Evolutionary conservation across 2,113 vertebrate species (phyloP), one percentile per base, ranked within the genome.

Genomic region (Apistogramma diplotaenia): DNA sequence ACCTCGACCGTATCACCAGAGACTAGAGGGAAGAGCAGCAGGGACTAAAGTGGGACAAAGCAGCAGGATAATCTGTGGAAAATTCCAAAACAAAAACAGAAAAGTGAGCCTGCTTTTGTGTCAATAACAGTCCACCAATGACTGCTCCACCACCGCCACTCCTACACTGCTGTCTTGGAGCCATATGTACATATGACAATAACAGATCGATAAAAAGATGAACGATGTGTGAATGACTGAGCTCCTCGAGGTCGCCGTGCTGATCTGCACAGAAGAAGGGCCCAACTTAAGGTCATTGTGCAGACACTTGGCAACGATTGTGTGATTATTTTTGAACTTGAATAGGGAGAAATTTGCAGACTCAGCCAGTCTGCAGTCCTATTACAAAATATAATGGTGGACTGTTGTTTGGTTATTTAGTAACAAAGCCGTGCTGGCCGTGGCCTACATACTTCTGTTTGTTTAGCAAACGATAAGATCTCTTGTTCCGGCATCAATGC

Each of bases 371-470:
- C 61, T 25, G 74, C 21, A 13, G 54, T 58, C 54, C 71, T 79
- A 59, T 86, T 84, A 62, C 65, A 65, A 59, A 37, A 46, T 29
- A 89, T 67, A 84, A 90, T 85, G 56, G 71, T 13, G 59, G 61
- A 3, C 56, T 87, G 81, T 83, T 74, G 76, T 49, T 62, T 1
- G 57, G 75, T 88, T 85, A 85, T 72, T 87, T 57, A 88, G 61
- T 83, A 51, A 85, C 89, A 81, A 61, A 56, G 81, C 2, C 3
- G 8, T 0, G 40, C 76, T 23, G 73, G 58, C 86, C 85, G 6
- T 89, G 91, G 77, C 89, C 88, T 75, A 90, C 78, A 86, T 92
- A 80, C 9, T 55, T 79, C 21, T 89, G 85, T 85, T 86, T 86
- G 85, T 87, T 87, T 23, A 70, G 43, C n/a, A 65, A 72, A 74